Percentiles rank a stretch among this genome's conserved stretches.
These are phyloP conservation scores for Hemaris fuciformis DNA, from an alignment of 2,888 invertebrate genomes.

Conservation along the genomic window DNA sequence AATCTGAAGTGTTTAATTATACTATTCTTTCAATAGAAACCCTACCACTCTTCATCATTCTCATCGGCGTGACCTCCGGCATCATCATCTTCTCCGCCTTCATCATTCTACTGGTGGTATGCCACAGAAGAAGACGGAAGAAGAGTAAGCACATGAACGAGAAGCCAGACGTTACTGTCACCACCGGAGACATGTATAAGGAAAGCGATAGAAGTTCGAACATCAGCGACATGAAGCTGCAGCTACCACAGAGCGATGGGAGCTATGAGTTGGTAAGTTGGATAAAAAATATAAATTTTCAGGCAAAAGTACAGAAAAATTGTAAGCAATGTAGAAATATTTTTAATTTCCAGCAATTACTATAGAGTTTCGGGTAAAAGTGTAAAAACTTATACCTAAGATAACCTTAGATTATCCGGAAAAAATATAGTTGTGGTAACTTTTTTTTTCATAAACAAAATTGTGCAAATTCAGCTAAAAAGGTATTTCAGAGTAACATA, in stretches of 20 bases:
- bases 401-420: no score
- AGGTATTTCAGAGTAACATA: no score
- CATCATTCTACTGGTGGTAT: conserved; percentile 90
- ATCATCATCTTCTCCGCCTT: conserved; percentile 92
- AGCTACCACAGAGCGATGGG: conserved; percentile 90
- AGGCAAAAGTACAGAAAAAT: no score
- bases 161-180: conserved; percentile 82
- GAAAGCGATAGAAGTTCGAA: conserved; percentile 95
- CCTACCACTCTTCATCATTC: conserved; percentile 89
- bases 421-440: no score
- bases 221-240: conserved; percentile 94
- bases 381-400: no score
- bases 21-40: conserved; percentile 74
- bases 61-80: conserved; percentile 91
- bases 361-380: no score
- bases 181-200: conserved; percentile 76
- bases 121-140: conserved; percentile 84
- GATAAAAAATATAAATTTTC: no score
- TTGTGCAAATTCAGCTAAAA: no score
- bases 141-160: conserved; percentile 72
- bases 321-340: no score
- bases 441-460: no score
- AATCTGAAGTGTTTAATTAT: neutral
- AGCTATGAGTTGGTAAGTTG: conserved; percentile 87
- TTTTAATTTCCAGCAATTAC: no score